A percentile compares a stretch with the other conserved stretches of the same genome.
Evolutionary conservation across 2,888 invertebrate genomes (phyloP).

Genomic region (Dione juno): DNA sequence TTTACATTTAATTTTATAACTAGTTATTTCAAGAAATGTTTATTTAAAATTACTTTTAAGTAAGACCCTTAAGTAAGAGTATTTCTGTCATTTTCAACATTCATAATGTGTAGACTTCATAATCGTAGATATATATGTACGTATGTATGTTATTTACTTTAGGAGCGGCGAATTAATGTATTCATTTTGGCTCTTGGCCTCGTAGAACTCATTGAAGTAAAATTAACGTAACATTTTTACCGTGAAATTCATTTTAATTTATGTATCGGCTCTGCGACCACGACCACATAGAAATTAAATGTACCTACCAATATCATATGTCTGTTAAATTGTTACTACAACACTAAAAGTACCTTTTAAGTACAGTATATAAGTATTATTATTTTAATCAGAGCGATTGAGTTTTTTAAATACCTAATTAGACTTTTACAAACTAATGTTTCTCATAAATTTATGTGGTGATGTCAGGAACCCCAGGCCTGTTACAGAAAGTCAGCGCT

Average conservation of each 20-base stretch:
- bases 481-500: too few relatives aligned
- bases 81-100: neutral
- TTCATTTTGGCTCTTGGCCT: conserved; percentile 11
- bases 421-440: too few relatives aligned
- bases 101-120: neutral
- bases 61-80: too few relatives aligned
- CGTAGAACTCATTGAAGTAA: conserved; percentile 9
- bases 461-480: too few relatives aligned
- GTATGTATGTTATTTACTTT: neutral
- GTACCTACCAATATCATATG: neutral
- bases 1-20: too few relatives aligned
- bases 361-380: neutral
- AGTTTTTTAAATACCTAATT: too few relatives aligned
- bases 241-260: conserved; percentile 12
- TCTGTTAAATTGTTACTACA: neutral
- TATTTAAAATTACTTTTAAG: too few relatives aligned
- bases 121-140: neutral
- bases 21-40: too few relatives aligned
- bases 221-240: conserved; percentile 8
- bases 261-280: neutral
- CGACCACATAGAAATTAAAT: neutral
- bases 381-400: too few relatives aligned
- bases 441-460: too few relatives aligned
- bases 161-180: conserved; percentile 3
- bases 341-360: neutral